These are phyloP conservation scores for Rhagoletis zephyria DNA, from an alignment of 1,140 invertebrate genomes.

Conservation along the genomic window DNA sequence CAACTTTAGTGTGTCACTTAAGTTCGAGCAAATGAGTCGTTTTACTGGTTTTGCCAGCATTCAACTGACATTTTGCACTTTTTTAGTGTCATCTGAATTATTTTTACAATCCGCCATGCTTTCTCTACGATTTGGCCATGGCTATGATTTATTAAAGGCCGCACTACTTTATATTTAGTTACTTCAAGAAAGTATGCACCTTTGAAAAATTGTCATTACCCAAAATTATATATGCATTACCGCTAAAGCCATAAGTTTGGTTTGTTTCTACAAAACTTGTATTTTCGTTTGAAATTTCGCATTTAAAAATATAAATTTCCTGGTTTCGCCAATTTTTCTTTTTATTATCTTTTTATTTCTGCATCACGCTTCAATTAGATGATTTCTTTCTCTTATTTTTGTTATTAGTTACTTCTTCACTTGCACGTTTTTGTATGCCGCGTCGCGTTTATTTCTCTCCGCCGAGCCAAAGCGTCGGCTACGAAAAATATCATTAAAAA, in stretches of 20 bases:
- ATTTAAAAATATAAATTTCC: no score
- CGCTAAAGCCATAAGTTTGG: not conserved
- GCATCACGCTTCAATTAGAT: not conserved
- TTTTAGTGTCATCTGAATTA: not conserved
- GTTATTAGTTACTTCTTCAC: not conserved
- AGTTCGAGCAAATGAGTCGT: not conserved
- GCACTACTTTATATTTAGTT: not conserved
- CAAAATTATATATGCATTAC: not conserved
- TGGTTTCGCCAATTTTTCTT: no score
- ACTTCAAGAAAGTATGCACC: not conserved
- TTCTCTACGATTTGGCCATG: not conserved
- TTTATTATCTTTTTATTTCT: not conserved
- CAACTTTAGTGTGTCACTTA: slow-evolving; percentile 33
- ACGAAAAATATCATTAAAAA: not conserved
- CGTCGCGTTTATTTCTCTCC: not conserved
- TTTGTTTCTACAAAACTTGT: not conserved
- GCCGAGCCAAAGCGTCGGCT: not conserved
- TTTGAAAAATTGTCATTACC: not conserved
- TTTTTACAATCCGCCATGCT: not conserved
- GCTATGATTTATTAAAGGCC: no score
- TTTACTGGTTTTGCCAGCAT: slow-evolving; percentile 19
- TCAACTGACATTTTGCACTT: not conserved
- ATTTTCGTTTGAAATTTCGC: no score
- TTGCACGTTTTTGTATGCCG: not conserved
- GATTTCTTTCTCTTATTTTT: not conserved